Evolutionary conservation across 2,888 invertebrate species (phyloP).

Genomic region (Alviniconcha strummeri): DNA sequence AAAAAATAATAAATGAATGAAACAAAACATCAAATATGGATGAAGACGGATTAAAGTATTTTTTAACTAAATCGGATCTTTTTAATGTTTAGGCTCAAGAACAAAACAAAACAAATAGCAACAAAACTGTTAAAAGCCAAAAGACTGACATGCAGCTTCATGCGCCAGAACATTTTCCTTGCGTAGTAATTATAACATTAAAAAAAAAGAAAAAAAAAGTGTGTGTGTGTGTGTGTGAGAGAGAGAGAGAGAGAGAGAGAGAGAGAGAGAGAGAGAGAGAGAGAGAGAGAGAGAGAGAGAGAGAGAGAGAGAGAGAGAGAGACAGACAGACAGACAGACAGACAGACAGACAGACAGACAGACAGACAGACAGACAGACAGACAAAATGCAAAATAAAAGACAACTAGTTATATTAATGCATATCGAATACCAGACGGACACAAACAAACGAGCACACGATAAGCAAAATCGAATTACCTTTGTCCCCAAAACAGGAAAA

Average conservation of each 20-base stretch:
- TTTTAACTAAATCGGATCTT: no score
- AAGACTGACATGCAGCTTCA: no score
- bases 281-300: background rate
- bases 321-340: conserved; percentile 1
- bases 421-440: no score
- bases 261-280: background rate
- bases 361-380: background rate
- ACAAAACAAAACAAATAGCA: background rate
- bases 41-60: no score
- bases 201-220: background rate
- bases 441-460: no score
- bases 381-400: background rate
- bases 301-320: background rate
- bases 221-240: conserved; percentile 9
- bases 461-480: background rate
- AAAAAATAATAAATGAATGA: no score
- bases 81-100: background rate
- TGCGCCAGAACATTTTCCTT: no score
- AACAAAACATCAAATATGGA: no score
- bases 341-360: background rate
- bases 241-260: conserved; percentile 11
- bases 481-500: conserved; percentile 2
- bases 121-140: no score
- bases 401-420: no score
- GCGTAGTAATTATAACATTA: no score